A percentile compares a stretch with the other conserved stretches of the same genome.
These are phyloP conservation scores for Equus przewalskii DNA, from an alignment of 2,113 vertebrate species.

Conservation along the genomic window DNA sequence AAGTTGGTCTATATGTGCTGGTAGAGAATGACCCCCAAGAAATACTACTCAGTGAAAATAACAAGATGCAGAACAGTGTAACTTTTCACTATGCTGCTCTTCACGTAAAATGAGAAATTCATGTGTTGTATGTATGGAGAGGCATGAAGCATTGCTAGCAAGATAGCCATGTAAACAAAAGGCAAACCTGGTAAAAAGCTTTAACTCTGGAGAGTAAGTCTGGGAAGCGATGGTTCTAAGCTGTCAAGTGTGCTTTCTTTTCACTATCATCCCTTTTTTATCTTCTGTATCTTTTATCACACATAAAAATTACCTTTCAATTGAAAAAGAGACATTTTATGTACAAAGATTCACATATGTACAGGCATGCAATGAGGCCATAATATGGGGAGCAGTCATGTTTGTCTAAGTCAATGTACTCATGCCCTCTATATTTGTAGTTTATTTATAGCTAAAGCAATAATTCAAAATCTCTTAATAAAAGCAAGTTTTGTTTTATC, in stretches of 20 bases:
- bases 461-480: slow-evolving; percentile 67
- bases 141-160: background rate
- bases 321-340: background rate
- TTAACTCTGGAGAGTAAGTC: background rate
- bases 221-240: background rate
- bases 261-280: background rate
- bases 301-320: background rate
- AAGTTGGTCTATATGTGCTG: background rate
- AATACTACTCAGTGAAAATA: background rate
- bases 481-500: slow-evolving; percentile 66
- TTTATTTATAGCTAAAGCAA: slow-evolving; percentile 59
- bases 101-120: background rate
- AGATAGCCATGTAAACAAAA: background rate
- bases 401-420: background rate
- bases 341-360: background rate
- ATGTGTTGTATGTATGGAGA: background rate
- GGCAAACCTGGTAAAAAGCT: background rate
- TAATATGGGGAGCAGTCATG: background rate
- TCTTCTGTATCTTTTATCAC: background rate
- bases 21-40: background rate
- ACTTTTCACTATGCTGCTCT: background rate
- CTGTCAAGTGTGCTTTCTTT: background rate
- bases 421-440: background rate
- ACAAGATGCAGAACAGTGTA: background rate
- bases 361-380: background rate